Evolutionary conservation across 1,140 invertebrate species (phyloP).

Genomic region (Neuroterus valhalla): DNA sequence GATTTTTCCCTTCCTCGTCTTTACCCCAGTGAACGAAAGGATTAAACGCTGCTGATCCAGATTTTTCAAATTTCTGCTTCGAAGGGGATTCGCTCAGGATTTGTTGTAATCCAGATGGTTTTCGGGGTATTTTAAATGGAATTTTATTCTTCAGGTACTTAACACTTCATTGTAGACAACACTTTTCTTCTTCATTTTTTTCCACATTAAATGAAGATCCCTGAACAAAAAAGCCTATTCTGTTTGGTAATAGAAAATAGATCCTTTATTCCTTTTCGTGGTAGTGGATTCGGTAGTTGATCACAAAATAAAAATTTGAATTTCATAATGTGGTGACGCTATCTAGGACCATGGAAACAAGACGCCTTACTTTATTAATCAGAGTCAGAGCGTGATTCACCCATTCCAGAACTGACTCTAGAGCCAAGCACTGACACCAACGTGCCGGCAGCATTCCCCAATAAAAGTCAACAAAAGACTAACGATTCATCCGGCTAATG

Average conservation of each 20-base stretch:
- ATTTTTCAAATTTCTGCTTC: not conserved
- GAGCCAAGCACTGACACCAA: constrained; percentile 41
- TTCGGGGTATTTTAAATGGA: not conserved
- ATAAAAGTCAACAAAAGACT: constrained; percentile 77
- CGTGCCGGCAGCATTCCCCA: constrained; percentile 62
- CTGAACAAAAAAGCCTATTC: too few species aligned
- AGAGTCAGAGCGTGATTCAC: constrained; percentile 45
- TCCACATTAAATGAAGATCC: too few species aligned
- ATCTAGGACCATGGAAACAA: not conserved
- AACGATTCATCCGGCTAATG: constrained; percentile 76
- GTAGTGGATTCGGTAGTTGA: too few species aligned
- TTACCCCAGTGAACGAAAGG: constrained; percentile 52
- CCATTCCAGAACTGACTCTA: constrained; percentile 37
- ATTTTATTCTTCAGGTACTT: not conserved
- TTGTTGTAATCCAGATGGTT: not conserved
- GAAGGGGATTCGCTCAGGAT: not conserved
- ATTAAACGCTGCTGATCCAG: constrained; percentile 53
- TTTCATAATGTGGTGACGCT: too few species aligned
- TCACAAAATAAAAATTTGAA: too few species aligned
- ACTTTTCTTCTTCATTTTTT: too few species aligned
- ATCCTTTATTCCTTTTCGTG: too few species aligned
- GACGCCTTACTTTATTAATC: constrained; percentile 55
- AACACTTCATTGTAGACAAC: not conserved
- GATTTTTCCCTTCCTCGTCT: constrained; percentile 53
- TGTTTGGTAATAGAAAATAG: too few species aligned